These are phyloP conservation scores for Pseudomyrmex dendroicus DNA, from an alignment of 1,140 invertebrate genomes.

Conservation along the genomic window DNA sequence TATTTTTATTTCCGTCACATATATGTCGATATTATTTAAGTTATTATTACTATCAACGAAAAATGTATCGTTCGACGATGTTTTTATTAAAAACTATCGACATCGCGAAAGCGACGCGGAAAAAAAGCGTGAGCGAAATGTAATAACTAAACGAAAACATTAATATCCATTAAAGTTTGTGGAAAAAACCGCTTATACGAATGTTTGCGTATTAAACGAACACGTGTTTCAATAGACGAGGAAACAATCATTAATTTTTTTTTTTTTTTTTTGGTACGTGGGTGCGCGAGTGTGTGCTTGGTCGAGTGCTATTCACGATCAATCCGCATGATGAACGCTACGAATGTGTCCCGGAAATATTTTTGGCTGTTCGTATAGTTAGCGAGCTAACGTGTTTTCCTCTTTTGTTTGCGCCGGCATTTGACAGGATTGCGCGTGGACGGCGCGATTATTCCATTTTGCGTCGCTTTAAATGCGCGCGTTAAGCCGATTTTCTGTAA, in stretches of 20 bases:
- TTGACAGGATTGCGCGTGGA: not conserved
- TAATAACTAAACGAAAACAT: not conserved
- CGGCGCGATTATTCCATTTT: not conserved
- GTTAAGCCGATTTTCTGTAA: not conserved
- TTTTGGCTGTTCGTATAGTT: not conserved
- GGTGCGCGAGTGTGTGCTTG: no score
- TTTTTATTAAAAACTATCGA: not conserved
- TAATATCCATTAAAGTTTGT: not conserved
- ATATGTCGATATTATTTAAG: not conserved
- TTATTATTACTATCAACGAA: not conserved
- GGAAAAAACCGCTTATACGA: not conserved
- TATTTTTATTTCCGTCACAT: not conserved
- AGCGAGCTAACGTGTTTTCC: not conserved
- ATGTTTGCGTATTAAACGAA: not conserved
- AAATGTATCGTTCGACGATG: not conserved
- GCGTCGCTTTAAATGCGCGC: slow-evolving; percentile 14
- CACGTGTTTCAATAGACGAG: not conserved
- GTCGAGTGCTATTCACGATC: not conserved
- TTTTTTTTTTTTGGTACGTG: no score
- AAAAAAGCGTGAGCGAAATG: not conserved
- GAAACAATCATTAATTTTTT: not conserved
- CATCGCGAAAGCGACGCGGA: not conserved
- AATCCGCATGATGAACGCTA: not conserved
- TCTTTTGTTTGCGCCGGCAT: not conserved
- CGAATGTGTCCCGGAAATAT: not conserved